Percentiles rank a stretch among this genome's conserved stretches.
Evolutionary conservation across 2,797 vertebrate species (phyloP).

Genomic region (Macropodus opercularis): DNA sequence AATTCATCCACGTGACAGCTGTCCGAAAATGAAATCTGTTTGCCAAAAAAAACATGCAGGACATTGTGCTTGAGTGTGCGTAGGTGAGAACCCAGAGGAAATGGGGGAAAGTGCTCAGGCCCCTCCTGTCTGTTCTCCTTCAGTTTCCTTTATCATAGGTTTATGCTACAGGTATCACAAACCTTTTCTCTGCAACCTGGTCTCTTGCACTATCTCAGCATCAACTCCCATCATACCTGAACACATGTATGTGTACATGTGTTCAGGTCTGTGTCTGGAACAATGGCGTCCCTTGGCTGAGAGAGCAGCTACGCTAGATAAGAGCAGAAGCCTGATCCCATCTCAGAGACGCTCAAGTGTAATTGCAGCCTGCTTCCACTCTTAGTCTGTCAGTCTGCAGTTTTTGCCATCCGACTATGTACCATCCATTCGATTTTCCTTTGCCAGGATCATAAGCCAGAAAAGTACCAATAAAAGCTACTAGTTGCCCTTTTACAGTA

Average conservation of each 20-base stretch:
- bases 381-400: too few species aligned
- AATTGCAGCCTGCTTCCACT: constrained; percentile 57
- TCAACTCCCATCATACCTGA: constrained; percentile 20
- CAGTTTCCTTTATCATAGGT: constrained; percentile 47
- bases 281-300: constrained; percentile 44
- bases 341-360: constrained; percentile 47
- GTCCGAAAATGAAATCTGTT: constrained; percentile 61
- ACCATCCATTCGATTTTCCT: background rate
- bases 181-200: constrained; percentile 17
- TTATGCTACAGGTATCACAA: constrained; percentile 12
- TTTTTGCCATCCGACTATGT: background rate
- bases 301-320: constrained; percentile 52
- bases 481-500: constrained; percentile 15
- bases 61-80: constrained; percentile 47
- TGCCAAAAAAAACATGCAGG: constrained; percentile 54
- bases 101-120: constrained; percentile 43
- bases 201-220: constrained; percentile 32
- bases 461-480: too few species aligned
- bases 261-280: constrained; percentile 26
- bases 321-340: constrained; percentile 52
- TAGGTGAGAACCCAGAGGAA: constrained; percentile 15
- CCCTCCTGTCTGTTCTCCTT: constrained; percentile 51
- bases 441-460: background rate
- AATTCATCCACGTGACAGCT: constrained; percentile 4
- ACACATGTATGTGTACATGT: background rate